Evolutionary conservation across 2,797 vertebrate genomes (phyloP).

Genomic region (Philypnodon macrostomus): DNA sequence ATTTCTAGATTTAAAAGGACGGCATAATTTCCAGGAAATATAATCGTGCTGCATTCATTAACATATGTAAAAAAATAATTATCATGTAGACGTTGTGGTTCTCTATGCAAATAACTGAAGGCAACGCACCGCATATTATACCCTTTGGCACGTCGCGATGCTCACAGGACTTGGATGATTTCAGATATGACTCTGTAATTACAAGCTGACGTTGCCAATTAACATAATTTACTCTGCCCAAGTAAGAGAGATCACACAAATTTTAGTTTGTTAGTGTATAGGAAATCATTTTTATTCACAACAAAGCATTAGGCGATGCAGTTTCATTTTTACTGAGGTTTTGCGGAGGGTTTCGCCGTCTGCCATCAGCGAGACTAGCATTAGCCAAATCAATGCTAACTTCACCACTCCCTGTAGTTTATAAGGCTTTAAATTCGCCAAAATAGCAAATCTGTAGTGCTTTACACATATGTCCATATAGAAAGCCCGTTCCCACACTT

Average conservation of each 20-base stretch:
- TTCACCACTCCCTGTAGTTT: slow-evolving; percentile 60
- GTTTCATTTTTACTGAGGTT: slow-evolving; percentile 13
- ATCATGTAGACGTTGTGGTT: no score
- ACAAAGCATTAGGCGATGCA: no score
- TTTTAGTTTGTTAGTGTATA: background rate
- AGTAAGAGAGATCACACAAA: background rate
- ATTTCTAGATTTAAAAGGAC: no score
- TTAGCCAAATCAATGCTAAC: slow-evolving; percentile 49
- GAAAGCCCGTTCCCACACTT: rapidly evolving
- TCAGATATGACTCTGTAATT: slow-evolving; percentile 7
- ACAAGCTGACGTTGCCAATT: background rate
- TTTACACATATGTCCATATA: rapidly evolving
- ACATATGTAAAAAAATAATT: no score
- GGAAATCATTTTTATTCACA: no score
- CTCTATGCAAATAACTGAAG: no score
- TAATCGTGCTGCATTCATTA: no score
- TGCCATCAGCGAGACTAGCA: slow-evolving; percentile 15
- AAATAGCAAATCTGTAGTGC: background rate
- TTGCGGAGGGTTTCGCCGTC: no score
- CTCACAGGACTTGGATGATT: background rate
- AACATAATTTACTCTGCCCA: background rate
- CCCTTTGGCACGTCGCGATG: no score
- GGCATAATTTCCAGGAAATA: no score
- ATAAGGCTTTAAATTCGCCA: background rate
- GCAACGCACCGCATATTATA: no score